phyloP scores from a whole-genome alignment of 2,888 invertebrate genomes.

The Trilocha varians region DNA sequence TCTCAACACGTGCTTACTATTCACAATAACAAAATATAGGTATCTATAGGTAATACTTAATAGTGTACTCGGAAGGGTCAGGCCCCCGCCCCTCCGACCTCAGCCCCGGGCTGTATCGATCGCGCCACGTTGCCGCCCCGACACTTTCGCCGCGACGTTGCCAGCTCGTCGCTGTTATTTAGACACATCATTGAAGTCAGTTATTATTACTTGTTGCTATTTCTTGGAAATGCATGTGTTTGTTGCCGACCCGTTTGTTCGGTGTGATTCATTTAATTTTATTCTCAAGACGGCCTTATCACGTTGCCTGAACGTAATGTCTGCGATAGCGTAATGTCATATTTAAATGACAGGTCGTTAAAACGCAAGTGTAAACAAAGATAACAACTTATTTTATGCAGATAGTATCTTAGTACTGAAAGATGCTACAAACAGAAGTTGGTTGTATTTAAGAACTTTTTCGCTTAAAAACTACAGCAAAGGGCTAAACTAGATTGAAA shows the following conservation, averaged over 20 bases:
- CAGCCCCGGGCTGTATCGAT: slow-evolving; percentile 31
- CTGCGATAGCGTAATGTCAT: not conserved
- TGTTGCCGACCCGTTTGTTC: not conserved
- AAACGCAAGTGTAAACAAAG: no score
- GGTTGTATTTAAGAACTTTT: no score
- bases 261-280: not conserved
- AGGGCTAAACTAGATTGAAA: no score
- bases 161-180: slow-evolving; percentile 42
- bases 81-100: slow-evolving; percentile 21
- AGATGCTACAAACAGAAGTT: no score
- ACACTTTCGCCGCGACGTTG: slow-evolving; percentile 55
- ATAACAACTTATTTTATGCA: no score
- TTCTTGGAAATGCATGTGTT: slow-evolving; percentile 1
- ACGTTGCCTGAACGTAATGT: not conserved
- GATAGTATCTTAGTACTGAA: no score
- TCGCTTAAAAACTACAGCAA: no score
- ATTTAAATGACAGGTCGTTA: not conserved
- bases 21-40: not conserved
- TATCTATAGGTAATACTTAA: not conserved
- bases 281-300: not conserved
- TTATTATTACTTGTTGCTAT: slow-evolving; percentile 52
- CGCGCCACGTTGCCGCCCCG: slow-evolving; percentile 45
- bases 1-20: not conserved
- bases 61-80: slow-evolving; percentile 35
- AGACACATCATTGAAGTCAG: slow-evolving; percentile 32